Evolutionary conservation across 1,140 invertebrate species (phyloP).

Genomic region (Tetragnatha versicolor): DNA sequence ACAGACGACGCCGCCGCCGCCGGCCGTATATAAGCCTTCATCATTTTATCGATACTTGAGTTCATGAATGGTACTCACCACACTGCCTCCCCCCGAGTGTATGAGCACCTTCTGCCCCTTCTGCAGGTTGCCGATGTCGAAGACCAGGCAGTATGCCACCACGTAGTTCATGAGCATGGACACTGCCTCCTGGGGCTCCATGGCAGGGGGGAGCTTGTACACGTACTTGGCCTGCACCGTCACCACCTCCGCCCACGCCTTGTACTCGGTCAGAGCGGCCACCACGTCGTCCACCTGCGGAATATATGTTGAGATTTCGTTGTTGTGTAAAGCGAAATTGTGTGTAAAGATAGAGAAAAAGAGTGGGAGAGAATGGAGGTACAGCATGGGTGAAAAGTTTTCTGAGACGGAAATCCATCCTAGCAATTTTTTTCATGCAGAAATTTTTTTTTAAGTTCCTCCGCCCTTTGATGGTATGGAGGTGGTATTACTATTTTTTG

Average conservation of each 20-base stretch:
- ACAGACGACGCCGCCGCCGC: too few relatives aligned
- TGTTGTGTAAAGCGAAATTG: too few relatives aligned
- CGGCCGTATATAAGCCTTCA: too few relatives aligned
- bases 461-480: too few relatives aligned
- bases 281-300: constrained; percentile 83
- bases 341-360: too few relatives aligned
- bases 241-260: constrained; percentile 86
- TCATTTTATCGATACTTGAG: too few relatives aligned
- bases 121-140: constrained; percentile 80
- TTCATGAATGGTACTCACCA: constrained; percentile 87
- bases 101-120: constrained; percentile 82
- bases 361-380: not conserved
- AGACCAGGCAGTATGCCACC: constrained; percentile 84
- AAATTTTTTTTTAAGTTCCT: too few relatives aligned
- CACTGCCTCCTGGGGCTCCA: constrained; percentile 76
- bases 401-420: too few relatives aligned
- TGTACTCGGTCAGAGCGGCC: constrained; percentile 81
- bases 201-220: constrained; percentile 78
- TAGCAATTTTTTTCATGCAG: too few relatives aligned
- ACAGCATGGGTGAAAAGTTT: not conserved
- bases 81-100: constrained; percentile 85
- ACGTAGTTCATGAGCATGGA: constrained; percentile 86
- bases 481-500: too few relatives aligned
- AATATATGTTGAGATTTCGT: too few relatives aligned
- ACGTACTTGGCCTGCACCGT: constrained; percentile 79